Conservation (phyloP, 2,797 vertebrate species). For the Argyrosomus regius region DNA sequence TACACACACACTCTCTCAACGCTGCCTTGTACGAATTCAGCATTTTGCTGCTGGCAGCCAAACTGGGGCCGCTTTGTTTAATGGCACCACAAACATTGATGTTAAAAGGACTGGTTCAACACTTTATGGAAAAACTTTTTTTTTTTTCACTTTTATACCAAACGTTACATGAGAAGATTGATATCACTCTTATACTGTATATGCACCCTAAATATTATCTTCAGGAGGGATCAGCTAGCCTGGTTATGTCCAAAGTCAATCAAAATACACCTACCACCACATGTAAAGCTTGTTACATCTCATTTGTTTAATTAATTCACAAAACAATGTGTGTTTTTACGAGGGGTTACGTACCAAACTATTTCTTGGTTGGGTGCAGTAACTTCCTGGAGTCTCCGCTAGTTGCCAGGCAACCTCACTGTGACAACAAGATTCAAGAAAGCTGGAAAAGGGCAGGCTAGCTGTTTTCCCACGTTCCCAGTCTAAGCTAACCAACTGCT, state of each 20-base stretch:
- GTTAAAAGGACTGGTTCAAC: background rate
- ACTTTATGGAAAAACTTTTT: background rate
- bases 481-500: background rate
- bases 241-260: background rate
- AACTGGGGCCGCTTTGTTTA: slow-evolving; percentile 18
- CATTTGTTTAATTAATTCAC: background rate
- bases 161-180: background rate
- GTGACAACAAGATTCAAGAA: background rate
- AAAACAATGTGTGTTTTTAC: background rate
- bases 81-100: background rate
- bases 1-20: background rate
- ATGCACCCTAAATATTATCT: background rate
- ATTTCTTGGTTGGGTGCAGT: no score
- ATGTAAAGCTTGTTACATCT: background rate
- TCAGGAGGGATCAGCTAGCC: background rate
- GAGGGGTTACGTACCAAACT: background rate
- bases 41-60: slow-evolving; percentile 21
- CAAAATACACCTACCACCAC: background rate
- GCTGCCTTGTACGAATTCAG: slow-evolving; percentile 9
- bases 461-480: background rate
- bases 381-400: background rate
- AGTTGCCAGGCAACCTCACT: background rate
- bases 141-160: background rate
- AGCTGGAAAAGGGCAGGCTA: background rate
- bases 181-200: background rate